Base-by-base conservation (phyloP, 2,888 invertebrate genomes). In the Gnatocerus cornutus region DNA sequence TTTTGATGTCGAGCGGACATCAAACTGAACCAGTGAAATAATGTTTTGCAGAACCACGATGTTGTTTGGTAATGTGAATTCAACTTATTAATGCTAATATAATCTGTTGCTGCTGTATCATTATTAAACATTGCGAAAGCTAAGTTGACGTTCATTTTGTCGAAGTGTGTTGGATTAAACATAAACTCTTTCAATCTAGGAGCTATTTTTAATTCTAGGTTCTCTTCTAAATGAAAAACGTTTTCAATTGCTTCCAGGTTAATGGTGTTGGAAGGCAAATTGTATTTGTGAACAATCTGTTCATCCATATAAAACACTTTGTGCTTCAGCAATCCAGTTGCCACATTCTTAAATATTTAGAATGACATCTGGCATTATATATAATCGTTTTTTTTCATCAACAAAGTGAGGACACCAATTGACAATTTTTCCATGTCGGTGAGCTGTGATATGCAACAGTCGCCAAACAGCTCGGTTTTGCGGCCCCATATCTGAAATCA, bases 391-490 rank as follows among this genome's bases (percentile, higher is more conserved):
- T n/a, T 14, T 7, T 10, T 13, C 3, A 14, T 4, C 6, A 9
- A 39, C 6, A 10, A 9, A 9, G 8, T 39, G 56, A 13, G 7
- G 3, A 7, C 5, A 16, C 3, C 3, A 46, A 16, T 46, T 46
- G 1, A 7, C 13, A 3, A 16, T 16, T 13, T 16, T n/a, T 5
- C 13, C 6, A 7, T 5, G 12, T 41, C 13, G 41, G 6, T 6
- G 3, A 4, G 21, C 21, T 3, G 1, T 21, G 4, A 21, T 21
- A 7, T 33, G 2, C n/a, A 33, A 1, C 12, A 12, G 29, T 9
- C n/a, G 9, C 59, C 59, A 59, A 43, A 59, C 45, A 6, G 13
- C 45, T 10, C 52, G n/a, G 10, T 52, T 52, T 30, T 52, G 52
- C 0, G 1, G 1, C 1, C 46, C 59, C 59, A 59, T 59, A 12